Percentiles rank a stretch among this genome's conserved stretches.
phyloP scores from a whole-genome alignment of 1,140 invertebrate species.

The Leptestheria dahalacensis region DNA sequence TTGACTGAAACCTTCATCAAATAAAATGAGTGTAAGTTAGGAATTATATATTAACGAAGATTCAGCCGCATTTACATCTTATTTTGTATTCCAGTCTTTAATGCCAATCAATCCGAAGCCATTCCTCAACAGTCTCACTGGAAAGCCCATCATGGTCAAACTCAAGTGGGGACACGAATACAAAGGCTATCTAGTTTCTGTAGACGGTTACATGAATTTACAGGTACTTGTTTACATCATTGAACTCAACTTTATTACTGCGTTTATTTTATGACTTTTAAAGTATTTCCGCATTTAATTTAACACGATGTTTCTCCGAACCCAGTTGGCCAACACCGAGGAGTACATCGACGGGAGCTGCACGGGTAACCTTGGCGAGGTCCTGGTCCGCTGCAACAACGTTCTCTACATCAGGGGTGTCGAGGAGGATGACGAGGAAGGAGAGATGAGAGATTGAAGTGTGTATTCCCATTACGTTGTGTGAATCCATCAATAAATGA shows the following conservation, averaged over 20 bases:
- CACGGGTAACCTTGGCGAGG: conserved; percentile 91
- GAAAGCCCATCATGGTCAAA: conserved; percentile 94
- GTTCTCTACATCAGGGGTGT: conserved; percentile 89
- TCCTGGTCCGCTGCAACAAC: conserved; percentile 96
- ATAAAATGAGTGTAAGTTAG: too few relatives aligned
- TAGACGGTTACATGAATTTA: conserved; percentile 98
- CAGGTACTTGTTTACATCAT: conserved; percentile 39
- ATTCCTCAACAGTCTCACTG: conserved; percentile 92
- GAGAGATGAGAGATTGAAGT: conserved; percentile 80
- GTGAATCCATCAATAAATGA: not conserved
- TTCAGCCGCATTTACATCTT: too few relatives aligned
- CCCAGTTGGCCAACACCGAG: conserved; percentile 84
- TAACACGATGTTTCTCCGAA: not conserved
- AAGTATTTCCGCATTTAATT: too few relatives aligned
- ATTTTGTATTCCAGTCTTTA: conserved; percentile 43
- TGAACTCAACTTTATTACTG: not conserved
- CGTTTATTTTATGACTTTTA: not conserved
- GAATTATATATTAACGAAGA: too few relatives aligned
- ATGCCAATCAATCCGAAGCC: conserved; percentile 99
- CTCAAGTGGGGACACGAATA: conserved; percentile 99
- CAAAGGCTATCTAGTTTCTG: conserved; percentile 91
- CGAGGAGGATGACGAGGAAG: conserved; percentile 94
- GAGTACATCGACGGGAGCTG: conserved; percentile 84
- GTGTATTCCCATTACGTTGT: not conserved
- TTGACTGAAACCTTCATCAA: too few relatives aligned